Evolutionary conservation across 2,888 invertebrate species (phyloP).

Genomic region (Acrobasis suavella): DNA sequence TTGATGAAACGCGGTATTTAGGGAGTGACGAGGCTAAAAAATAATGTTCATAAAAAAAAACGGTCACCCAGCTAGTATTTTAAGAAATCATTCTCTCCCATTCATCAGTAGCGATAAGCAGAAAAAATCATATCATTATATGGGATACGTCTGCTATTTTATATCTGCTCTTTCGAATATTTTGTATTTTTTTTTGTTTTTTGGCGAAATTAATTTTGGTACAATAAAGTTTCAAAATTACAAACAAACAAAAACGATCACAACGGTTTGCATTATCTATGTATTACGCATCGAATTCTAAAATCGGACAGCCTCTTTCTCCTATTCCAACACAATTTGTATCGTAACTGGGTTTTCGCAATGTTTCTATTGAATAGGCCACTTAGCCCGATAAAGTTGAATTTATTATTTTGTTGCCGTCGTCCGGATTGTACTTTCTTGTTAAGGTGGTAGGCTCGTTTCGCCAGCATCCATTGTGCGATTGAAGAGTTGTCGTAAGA

Average conservation of each 20-base stretch:
- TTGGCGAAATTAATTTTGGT: too few relatives aligned
- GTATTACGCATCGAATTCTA: not conserved
- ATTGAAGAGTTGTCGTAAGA: constrained; percentile 14
- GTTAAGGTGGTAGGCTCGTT: constrained; percentile 28
- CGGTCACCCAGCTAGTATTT: too few relatives aligned
- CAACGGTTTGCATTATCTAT: not conserved
- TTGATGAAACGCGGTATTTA: too few relatives aligned
- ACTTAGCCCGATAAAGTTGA: constrained; percentile 51
- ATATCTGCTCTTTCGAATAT: too few relatives aligned
- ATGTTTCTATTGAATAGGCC: constrained; percentile 67
- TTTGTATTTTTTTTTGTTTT: too few relatives aligned
- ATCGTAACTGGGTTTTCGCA: constrained; percentile 70
- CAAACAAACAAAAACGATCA: not conserved
- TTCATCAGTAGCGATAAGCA: too few relatives aligned
- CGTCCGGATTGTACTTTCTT: constrained; percentile 37
- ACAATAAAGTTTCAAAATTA: too few relatives aligned
- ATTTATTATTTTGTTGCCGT: constrained; percentile 55
- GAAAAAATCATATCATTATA: too few relatives aligned
- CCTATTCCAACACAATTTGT: constrained; percentile 66
- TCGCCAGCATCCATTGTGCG: constrained; percentile 16
- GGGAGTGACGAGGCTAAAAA: too few relatives aligned
- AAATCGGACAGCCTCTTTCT: constrained; percentile 44
- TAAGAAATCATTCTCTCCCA: too few relatives aligned
- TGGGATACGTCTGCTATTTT: too few relatives aligned
- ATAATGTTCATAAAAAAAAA: too few relatives aligned